A percentile compares a stretch with the other conserved stretches of the same genome.
phyloP scores from a whole-genome alignment of 2,113 vertebrate genomes.

The Prolemur simus region DNA sequence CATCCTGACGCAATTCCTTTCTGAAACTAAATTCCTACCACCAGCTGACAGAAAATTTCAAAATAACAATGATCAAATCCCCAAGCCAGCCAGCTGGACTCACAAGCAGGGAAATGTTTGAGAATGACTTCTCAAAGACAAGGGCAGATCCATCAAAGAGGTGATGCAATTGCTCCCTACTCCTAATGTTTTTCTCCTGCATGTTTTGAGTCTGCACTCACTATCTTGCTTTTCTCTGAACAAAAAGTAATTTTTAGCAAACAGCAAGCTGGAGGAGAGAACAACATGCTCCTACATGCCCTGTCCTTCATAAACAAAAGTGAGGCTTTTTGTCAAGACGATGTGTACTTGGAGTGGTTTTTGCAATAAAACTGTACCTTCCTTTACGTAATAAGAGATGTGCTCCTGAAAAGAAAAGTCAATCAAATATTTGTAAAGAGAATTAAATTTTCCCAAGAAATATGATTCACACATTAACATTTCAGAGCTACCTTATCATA shows the following conservation, averaged over 20 bases:
- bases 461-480: background rate
- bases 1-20: background rate
- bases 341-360: background rate
- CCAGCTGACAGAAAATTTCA: slow-evolving; percentile 43
- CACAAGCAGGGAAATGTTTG: background rate
- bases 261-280: background rate
- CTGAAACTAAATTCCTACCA: slow-evolving; percentile 55
- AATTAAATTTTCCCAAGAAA: background rate
- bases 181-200: background rate
- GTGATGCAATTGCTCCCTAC: background rate
- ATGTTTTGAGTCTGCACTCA: background rate
- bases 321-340: background rate
- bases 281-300: background rate
- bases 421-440: slow-evolving; percentile 3
- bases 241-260: slow-evolving; percentile 27
- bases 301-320: slow-evolving; percentile 5
- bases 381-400: background rate
- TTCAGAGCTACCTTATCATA: background rate
- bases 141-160: background rate
- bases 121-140: background rate
- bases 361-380: background rate
- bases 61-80: slow-evolving; percentile 70
- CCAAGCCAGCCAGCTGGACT: slow-evolving; percentile 7
- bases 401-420: background rate
- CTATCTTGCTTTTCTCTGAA: background rate